Base-by-base conservation (phyloP, 2,797 vertebrate genomes). In the Hoplostethus mediterraneus region DNA sequence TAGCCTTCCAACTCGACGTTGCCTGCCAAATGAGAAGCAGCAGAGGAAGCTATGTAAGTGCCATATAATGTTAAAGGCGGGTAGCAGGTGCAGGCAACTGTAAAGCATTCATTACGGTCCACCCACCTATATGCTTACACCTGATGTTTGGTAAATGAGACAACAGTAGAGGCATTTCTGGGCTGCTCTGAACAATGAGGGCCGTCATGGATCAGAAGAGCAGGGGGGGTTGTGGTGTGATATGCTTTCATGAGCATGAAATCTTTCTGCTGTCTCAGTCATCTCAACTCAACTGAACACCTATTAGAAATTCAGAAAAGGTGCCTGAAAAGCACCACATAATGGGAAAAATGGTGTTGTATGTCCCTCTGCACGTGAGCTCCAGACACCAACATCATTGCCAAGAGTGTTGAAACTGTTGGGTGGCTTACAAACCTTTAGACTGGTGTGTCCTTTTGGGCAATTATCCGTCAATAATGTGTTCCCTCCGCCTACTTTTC, bases 111-210 rank as follows among this genome's bases (percentile, higher is more conserved):
- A 90, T 83, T 71, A 48, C 0, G 7, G 45, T 73, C 58, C 58
- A 0, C 77, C 79, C 79, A 75, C 71, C 38, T 80, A 5, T 38
- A 56, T 6, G 40, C 62, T 76, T 38, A 68, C 73, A 86, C 79
- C 80, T 84, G 83, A 84, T 68, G 75, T 80, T 83, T 67, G 60
- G 65, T 45, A 56, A 54, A 65, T 63, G 6, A 77, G 64, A 25
- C 67, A 28, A 21, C 52, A 7, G 59, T 16, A 71, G 69, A 61
- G 65, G 33, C 67, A 67, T 17, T 53, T 28, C 36, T 31, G 25
- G 0, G 17, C 0, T 3, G 28, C 57, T 71, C 38, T 10, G 67
- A 60, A 7, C 54, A 5, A 58, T 38, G 14, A 6, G 36, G 21
- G 48, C 57, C 16, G 56, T 68, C 58, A 76, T 12, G 25, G 72